These are phyloP conservation scores for Haliaeetus leucogaster DNA, from an alignment of 2,113 vertebrate genomes.

Conservation along the genomic window DNA sequence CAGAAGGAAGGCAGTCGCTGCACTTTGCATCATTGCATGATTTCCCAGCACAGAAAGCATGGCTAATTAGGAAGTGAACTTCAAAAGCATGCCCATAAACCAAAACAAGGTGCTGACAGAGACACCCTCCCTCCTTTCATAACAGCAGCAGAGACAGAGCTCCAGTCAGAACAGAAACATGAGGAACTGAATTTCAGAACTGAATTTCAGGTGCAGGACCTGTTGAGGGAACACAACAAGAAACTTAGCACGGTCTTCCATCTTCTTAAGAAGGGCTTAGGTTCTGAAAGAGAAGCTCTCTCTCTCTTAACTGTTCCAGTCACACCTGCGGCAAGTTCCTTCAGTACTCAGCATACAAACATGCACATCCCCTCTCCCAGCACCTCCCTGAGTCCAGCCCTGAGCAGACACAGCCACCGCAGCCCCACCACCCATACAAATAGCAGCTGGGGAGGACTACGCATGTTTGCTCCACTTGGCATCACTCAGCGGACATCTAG, in stretches of 20 bases:
- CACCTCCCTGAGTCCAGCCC: not conserved
- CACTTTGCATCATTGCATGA: accelerated
- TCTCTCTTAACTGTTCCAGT: not conserved
- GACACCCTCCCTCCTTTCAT: not conserved
- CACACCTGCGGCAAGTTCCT: not conserved
- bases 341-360: accelerated
- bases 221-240: not conserved
- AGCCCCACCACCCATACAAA: not conserved
- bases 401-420: accelerated
- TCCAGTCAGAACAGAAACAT: not conserved
- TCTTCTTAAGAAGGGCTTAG: not conserved
- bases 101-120: not conserved
- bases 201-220: not conserved
- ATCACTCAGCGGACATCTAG: not conserved
- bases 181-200: not conserved
- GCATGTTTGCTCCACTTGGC: not conserved
- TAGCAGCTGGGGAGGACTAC: not conserved
- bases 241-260: accelerated
- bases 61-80: not conserved
- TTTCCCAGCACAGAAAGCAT: not conserved
- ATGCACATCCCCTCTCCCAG: not conserved
- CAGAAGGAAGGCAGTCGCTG: not conserved
- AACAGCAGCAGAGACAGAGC: not conserved
- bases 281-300: not conserved
- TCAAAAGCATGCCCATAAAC: not conserved